Conservation (phyloP, 2,797 vertebrate genomes). For the Coreius guichenoti region DNA sequence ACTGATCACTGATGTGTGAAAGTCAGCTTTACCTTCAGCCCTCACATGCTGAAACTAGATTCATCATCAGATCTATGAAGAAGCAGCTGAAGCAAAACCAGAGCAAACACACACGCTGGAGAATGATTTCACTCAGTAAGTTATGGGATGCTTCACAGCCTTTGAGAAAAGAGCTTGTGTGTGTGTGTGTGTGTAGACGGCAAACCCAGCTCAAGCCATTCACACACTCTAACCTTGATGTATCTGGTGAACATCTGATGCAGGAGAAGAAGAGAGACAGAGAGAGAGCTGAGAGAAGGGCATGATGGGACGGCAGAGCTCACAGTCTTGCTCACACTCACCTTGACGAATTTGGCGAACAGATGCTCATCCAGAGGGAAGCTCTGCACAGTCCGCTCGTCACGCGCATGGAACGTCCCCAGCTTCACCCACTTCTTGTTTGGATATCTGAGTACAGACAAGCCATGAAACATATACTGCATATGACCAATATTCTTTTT, state of each 20-base stretch:
- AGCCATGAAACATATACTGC: neutral
- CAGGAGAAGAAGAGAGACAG: constrained; percentile 65
- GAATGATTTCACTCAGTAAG: neutral
- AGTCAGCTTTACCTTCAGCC: neutral
- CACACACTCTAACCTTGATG: constrained; percentile 93
- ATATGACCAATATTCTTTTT: too few relatives aligned
- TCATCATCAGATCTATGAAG: neutral
- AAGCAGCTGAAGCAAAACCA: neutral
- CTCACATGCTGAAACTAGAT: constrained; percentile 5
- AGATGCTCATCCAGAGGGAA: constrained; percentile 97
- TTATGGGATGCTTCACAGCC: too few relatives aligned
- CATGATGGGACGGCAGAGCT: constrained; percentile 9
- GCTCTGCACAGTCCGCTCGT: constrained; percentile 95
- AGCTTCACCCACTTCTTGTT: constrained; percentile 97
- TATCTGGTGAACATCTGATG: constrained; percentile 99
- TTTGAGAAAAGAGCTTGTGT: neutral
- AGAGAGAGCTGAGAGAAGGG: constrained; percentile 46
- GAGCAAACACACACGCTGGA: neutral
- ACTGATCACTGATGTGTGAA: neutral
- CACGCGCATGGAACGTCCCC: constrained; percentile 94
- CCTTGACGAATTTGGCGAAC: constrained; percentile 99
- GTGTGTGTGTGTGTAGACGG: neutral
- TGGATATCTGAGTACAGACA: constrained; percentile 84
- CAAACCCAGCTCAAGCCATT: constrained; percentile 38
- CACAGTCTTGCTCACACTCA: constrained; percentile 65